Percentiles rank a stretch among this genome's conserved stretches.
Evolutionary conservation across 2,797 vertebrate species (phyloP).

Genomic region (Paramormyrops hopkinsi): DNA sequence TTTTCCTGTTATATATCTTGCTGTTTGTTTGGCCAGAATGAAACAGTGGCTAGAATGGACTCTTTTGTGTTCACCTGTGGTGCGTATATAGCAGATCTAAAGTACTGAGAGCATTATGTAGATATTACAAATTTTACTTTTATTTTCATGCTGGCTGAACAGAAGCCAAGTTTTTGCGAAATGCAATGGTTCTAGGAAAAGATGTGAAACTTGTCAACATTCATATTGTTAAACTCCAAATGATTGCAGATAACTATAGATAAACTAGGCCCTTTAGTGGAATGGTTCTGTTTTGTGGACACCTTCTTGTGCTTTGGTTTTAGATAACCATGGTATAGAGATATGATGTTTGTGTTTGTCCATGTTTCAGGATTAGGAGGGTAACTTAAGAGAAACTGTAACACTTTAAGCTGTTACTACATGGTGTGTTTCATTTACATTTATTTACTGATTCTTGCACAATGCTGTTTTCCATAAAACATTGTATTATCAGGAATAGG

Average conservation of each 20-base stretch:
- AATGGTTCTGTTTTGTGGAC: neutral
- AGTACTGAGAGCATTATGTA: neutral
- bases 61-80: neutral
- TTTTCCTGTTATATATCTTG: neutral
- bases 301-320: slow-evolving; percentile 27
- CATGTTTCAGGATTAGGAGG: neutral
- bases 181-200: neutral
- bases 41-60: neutral
- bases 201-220: neutral
- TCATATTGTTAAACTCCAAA: neutral
- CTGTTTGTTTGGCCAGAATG: neutral
- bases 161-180: neutral
- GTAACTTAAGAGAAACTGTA: slow-evolving; percentile 6
- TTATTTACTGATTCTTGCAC: neutral
- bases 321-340: neutral
- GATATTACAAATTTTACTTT: neutral
- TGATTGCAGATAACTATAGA: slow-evolving; percentile 25
- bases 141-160: neutral
- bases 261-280: slow-evolving; percentile 33
- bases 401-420: neutral
- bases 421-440: neutral
- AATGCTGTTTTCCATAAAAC: neutral
- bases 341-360: slow-evolving; percentile 10
- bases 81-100: neutral
- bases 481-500: neutral